Evolutionary conservation across 2,113 vertebrate genomes (phyloP), one percentile per base, ranked within the genome.

Genomic region (Apodemus sylvaticus): DNA sequence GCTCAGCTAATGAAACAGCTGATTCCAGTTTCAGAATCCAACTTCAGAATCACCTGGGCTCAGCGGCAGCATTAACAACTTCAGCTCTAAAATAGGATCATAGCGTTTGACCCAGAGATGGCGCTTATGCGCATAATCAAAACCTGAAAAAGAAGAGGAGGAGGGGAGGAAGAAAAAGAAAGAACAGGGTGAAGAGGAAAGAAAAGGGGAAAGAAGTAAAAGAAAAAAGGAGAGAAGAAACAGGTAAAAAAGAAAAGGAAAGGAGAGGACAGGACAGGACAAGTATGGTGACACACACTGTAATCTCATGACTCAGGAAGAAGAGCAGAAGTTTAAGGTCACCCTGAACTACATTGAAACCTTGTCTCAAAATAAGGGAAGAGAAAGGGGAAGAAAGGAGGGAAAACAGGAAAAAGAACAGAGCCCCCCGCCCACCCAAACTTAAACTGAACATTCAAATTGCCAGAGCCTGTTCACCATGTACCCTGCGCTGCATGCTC

Each of bases 1-100:
- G 93, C 58, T 94, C 64, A 91, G 51, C 17, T 91, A 62, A 48
- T 64, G 68, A 86, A 91, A 93, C 81, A 26, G 48, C 51, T 88
- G 82, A 88, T 64, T 78, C 42, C 26, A 82, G 45, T 76, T 86
- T 26, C 7, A 36, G 78, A 66, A 86, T 58, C 7, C n/a, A n/a
- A n/a, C n/a, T 86, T 26, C 7, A 36, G 78, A 66, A 86, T 58
- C 7, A 85, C 4, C 74, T 24, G 70, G 45, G 26, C 8, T 86
- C 62, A 81, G 39, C 66, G 89, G 51, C 55, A 83, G 74, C 24
- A 36, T 70, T 55, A 92, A 95, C 29, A 91, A 58, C 1, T 74
- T 4, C 36, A n/a, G 26, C 19, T 93, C 31, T 83, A 88, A 91
- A 91, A 4, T 2, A 78, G 74, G 48, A 64, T 55, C n/a, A 79